Percentiles rank a stretch among this genome's conserved stretches.
These are phyloP conservation scores for Coccyzus lansbergi DNA, from an alignment of 2,797 vertebrate species.

Conservation along the genomic window DNA sequence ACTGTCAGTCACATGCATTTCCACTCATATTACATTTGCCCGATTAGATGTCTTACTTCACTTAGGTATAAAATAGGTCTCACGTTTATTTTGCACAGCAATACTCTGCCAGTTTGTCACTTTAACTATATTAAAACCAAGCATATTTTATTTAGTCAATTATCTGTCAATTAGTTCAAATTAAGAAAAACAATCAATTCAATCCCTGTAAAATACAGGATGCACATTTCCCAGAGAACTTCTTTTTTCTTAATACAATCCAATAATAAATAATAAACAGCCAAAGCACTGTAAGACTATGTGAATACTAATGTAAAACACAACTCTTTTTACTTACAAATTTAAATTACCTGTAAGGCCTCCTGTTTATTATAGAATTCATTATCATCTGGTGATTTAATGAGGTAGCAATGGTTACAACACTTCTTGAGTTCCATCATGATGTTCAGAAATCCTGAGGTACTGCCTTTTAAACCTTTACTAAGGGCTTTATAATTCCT, in stretches of 20 bases:
- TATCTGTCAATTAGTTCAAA: neutral
- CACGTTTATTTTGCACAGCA: neutral
- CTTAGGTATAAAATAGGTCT: neutral
- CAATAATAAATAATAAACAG: neutral
- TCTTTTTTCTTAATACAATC: neutral
- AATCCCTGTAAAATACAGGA: neutral
- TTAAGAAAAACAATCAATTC: neutral
- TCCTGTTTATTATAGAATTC: slow-evolving; percentile 93
- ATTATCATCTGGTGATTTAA: slow-evolving; percentile 94
- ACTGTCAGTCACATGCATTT: neutral
- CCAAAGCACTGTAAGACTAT: neutral
- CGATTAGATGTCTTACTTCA: neutral
- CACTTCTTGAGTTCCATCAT: slow-evolving; percentile 99
- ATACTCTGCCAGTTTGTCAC: neutral
- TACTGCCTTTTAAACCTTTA: slow-evolving; percentile 98
- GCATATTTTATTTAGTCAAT: neutral
- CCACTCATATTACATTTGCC: neutral
- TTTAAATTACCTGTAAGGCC: slow-evolving; percentile 89
- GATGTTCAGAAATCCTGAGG: slow-evolving; percentile 97
- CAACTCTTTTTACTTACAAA: neutral
- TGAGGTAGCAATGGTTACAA: slow-evolving; percentile 99
- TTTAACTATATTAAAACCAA: neutral
- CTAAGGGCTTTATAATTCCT: slow-evolving; percentile 98
- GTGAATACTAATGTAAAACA: neutral
- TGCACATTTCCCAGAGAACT: neutral